These are phyloP conservation scores for Bryconaethiops microstoma DNA, from an alignment of 2,797 vertebrate species.

Conservation along the genomic window DNA sequence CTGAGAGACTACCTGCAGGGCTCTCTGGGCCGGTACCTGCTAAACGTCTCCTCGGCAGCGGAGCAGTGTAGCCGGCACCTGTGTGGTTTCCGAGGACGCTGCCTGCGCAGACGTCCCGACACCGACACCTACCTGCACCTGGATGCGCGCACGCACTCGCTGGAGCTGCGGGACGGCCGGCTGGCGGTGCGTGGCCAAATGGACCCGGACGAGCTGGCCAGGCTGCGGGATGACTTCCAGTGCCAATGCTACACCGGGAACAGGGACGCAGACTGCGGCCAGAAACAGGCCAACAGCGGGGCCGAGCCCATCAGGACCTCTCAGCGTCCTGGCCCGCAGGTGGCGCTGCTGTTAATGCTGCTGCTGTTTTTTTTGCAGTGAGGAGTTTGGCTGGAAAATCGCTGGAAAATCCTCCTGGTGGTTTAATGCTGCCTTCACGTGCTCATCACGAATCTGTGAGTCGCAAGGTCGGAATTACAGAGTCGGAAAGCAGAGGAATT, in stretches of 20 bases:
- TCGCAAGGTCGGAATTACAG: neutral
- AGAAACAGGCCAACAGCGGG: constrained; percentile 65
- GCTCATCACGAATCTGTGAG: neutral
- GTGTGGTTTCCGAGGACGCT: constrained; percentile 77
- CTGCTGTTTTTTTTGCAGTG: constrained; percentile 71
- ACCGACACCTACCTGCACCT: constrained; percentile 79
- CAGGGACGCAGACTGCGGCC: constrained; percentile 72
- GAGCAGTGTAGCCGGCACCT: constrained; percentile 75
- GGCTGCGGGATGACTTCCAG: constrained; percentile 72
- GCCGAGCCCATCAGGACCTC: constrained; percentile 62
- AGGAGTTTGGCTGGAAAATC: constrained; percentile 31
- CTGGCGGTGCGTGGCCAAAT: constrained; percentile 69
- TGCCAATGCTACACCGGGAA: constrained; percentile 86
- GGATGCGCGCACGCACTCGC: constrained; percentile 70
- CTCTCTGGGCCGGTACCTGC: constrained; percentile 78
- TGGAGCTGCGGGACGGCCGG: constrained; percentile 62
- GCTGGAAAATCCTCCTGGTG: neutral
- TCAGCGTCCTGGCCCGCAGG: constrained; percentile 58
- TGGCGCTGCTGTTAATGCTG: constrained; percentile 69
- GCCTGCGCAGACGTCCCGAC: constrained; percentile 70
- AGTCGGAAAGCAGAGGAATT: neutral
- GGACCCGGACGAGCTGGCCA: constrained; percentile 61
- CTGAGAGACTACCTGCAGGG: constrained; percentile 75
- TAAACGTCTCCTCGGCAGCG: constrained; percentile 80
- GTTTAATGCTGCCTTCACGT: neutral